A percentile compares a stretch with the other conserved stretches of the same genome.
phyloP scores from a whole-genome alignment of 1,140 invertebrate genomes.

The Chironomus tepperi region DNA sequence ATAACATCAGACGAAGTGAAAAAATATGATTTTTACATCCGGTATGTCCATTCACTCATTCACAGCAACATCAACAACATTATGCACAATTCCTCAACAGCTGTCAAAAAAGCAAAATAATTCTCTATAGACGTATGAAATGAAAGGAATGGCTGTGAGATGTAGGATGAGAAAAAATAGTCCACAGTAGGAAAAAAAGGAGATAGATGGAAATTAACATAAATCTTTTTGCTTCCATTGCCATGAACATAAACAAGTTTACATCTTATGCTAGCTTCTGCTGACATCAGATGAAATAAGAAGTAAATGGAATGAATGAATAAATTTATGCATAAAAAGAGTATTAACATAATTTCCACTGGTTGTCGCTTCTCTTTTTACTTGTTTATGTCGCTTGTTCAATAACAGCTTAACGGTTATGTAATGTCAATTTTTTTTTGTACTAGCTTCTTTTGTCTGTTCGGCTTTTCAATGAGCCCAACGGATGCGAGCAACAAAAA shows the following conservation, averaged over 20 bases:
- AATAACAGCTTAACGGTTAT: constrained; percentile 6
- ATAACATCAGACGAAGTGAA: background rate
- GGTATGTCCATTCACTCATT: background rate
- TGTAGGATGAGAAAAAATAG: too few species aligned
- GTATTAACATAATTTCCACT: constrained; percentile 14
- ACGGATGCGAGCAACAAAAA: too few species aligned
- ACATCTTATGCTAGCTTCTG: constrained; percentile 6
- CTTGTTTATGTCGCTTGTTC: constrained; percentile 3
- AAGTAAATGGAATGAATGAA: background rate
- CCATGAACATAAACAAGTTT: constrained; percentile 20
- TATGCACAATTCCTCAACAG: constrained; percentile 3
- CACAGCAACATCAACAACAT: background rate
- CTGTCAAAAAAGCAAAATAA: constrained; percentile 13
- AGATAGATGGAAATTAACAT: constrained; percentile 7
- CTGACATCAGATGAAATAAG: background rate
- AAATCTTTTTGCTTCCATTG: background rate
- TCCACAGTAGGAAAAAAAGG: too few species aligned
- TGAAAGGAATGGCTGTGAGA: too few species aligned
- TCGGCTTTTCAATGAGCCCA: background rate
- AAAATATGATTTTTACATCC: background rate
- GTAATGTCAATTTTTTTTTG: background rate
- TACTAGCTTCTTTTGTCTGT: background rate
- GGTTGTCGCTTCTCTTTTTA: background rate
- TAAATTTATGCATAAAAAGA: constrained; percentile 9
- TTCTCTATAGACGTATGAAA: too few species aligned